phyloP scores from a whole-genome alignment of 1,140 invertebrate genomes.

The Pissodes strobi region DNA sequence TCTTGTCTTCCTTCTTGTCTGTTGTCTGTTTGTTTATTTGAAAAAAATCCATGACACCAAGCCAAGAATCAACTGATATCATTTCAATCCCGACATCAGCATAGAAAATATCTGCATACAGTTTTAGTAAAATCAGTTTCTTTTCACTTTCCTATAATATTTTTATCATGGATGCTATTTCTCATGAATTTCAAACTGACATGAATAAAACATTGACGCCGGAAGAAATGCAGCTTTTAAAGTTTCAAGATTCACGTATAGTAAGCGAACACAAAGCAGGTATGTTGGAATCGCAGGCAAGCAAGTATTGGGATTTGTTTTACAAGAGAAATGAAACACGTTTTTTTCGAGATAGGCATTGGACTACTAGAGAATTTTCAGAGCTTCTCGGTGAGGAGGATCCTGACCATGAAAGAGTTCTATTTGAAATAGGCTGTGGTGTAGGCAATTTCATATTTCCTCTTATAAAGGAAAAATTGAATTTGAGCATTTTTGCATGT shows the following conservation, averaged over 20 bases:
- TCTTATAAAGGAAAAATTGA: conserved; percentile 76
- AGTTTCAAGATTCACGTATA: conserved; percentile 70
- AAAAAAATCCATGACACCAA: too few relatives aligned
- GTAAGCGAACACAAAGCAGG: conserved; percentile 78
- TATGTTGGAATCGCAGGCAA: conserved; percentile 84
- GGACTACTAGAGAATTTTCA: conserved; percentile 93
- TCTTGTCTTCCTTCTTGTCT: too few relatives aligned
- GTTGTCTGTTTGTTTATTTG: too few relatives aligned
- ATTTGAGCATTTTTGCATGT: conserved; percentile 85
- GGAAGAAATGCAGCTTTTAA: conserved; percentile 65
- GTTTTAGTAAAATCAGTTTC: too few relatives aligned
- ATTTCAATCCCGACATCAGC: too few relatives aligned
- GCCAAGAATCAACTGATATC: too few relatives aligned
- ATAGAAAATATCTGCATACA: too few relatives aligned
- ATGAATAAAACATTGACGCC: conserved; percentile 56
- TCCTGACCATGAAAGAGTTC: conserved; percentile 49
- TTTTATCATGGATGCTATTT: not conserved
- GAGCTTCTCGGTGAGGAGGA: conserved; percentile 68
- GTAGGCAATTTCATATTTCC: conserved; percentile 97
- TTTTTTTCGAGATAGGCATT: conserved; percentile 97
- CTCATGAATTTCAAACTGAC: conserved; percentile 2
- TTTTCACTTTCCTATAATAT: too few relatives aligned
- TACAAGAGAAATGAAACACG: conserved; percentile 90
- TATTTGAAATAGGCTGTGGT: conserved; percentile 94
- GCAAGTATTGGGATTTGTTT: conserved; percentile 96